phyloP scores from a whole-genome alignment of 2,113 vertebrate species.

The Sapayoa aenigma region DNA sequence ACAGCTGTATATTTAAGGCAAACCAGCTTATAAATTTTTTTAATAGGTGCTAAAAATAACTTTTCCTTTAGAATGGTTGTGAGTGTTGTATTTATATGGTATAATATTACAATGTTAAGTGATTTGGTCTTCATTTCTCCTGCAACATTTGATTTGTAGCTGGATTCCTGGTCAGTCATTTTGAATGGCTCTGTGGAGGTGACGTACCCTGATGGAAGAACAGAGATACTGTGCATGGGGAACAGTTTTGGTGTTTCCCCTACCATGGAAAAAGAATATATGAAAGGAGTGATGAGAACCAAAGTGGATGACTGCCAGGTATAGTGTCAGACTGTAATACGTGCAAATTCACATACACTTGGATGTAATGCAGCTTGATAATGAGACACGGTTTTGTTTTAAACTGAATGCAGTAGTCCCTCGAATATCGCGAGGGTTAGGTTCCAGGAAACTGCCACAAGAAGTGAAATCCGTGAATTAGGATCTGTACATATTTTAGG shows the following conservation, averaged over 20 bases:
- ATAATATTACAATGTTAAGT: not conserved
- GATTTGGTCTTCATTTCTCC: not conserved
- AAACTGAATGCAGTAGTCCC: no score
- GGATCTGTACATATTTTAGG: no score
- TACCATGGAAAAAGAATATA: slow-evolving; percentile 96
- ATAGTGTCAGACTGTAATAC: not conserved
- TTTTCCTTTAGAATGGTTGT: not conserved
- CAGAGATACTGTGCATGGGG: slow-evolving; percentile 96
- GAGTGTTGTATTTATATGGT: not conserved
- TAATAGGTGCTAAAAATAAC: not conserved
- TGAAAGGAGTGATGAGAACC: slow-evolving; percentile 98
- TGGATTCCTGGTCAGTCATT: slow-evolving; percentile 99
- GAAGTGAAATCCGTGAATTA: no score
- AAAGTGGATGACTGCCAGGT: slow-evolving; percentile 99
- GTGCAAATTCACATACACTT: not conserved
- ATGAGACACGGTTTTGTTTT: not conserved
- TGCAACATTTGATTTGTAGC: slow-evolving; percentile 69
- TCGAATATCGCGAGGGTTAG: no score
- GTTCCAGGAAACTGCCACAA: no score
- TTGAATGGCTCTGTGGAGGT: slow-evolving; percentile 98
- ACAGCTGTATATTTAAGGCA: not conserved
- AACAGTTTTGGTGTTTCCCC: slow-evolving; percentile 98
- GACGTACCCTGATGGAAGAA: slow-evolving; percentile 89
- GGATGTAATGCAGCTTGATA: not conserved
- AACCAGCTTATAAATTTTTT: not conserved